Evolutionary conservation across 2,113 vertebrate species (phyloP).

Genomic region (Microtus richardsoni): DNA sequence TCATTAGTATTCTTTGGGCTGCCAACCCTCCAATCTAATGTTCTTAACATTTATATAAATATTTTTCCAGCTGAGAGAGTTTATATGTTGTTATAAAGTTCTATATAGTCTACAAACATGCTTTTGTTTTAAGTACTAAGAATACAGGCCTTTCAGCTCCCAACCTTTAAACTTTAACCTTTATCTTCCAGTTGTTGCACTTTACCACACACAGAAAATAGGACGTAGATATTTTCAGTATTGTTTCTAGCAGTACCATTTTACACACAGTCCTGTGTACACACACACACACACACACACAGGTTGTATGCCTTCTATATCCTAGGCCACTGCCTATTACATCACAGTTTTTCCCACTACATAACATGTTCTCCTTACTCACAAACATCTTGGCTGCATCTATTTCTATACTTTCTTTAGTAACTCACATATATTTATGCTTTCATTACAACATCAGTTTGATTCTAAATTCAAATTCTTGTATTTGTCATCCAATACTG

Average conservation of each 20-base stretch:
- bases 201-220: neutral
- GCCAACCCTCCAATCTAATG: neutral
- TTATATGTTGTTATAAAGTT: neutral
- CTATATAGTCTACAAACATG: neutral
- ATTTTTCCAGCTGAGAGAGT: neutral
- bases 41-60: neutral
- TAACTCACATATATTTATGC: neutral
- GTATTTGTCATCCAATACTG: neutral
- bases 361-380: neutral
- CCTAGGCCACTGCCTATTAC: neutral
- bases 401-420: neutral
- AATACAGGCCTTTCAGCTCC: neutral
- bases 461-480: neutral
- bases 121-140: conserved; percentile 30
- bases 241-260: neutral
- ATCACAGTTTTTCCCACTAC: neutral
- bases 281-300: neutral
- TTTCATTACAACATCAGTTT: neutral
- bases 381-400: neutral
- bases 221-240: conserved; percentile 7
- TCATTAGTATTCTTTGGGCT: neutral
- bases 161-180: neutral
- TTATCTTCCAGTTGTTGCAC: neutral
- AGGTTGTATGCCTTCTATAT: neutral
- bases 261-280: neutral